Evolutionary conservation across 2,797 vertebrate species (phyloP), one percentile per base, ranked within the genome.

Genomic region (Catostomus latipinnis): DNA sequence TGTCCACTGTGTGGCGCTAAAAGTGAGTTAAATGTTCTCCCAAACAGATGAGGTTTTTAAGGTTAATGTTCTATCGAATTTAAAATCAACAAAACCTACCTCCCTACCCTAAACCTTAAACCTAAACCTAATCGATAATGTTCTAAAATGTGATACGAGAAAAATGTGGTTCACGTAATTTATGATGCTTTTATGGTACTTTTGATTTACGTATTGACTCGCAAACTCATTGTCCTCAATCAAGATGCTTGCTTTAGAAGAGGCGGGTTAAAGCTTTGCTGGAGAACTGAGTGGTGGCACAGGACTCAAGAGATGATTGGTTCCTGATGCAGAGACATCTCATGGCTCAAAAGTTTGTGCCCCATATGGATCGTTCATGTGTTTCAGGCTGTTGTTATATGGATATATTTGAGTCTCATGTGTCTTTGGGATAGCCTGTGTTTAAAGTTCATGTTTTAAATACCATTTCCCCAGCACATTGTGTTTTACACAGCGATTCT

Each of bases 261-360:
- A 82, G 71, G 61, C 67, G 18, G 65, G 49, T 82, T 57, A 71
- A 71, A 78, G 66, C 63, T 1, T 71, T 62, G 69, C 82, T 83
- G 88, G 85, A 86, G 85, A 87, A 84, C 81, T 58, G 81, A 77
- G 62, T 80, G 79, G 84, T 75, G 84, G 65, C 65, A 78, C 67
- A 75, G 49, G 74, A n/a, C 65, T 56, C 54, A 49, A 34, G 50
- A 82, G 78, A 66, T 89, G 88, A 91, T 91, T 88, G 88, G 85
- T 88, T 91, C 88, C 88, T 87, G 87, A 86, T 89, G 88, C 87
- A 81, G 82, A 79, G 69, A 80, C 80, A 48, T 70, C 73, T 57
- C 53, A 83, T 65, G 48, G 78, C 70, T 70, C 34, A 34, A 34
- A 34, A 34, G 34, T 34, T 34, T 34, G 34, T 34, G 34, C 34